Percentiles rank a stretch among this genome's conserved stretches.
Conservation (phyloP, 2,888 invertebrate genomes). For the Uropetala carovei region DNA sequence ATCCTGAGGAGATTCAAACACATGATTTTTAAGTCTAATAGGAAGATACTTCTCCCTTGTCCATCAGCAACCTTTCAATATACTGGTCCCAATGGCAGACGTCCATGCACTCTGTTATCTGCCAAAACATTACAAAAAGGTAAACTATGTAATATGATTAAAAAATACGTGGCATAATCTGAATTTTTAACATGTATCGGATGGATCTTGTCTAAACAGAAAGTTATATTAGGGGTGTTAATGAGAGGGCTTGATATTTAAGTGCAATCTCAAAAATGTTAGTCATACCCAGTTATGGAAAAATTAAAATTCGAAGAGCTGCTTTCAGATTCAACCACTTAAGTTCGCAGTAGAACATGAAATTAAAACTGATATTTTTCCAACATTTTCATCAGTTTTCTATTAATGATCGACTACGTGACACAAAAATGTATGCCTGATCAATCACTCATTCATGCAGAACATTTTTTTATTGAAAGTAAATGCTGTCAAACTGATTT, state of each 20-base stretch:
- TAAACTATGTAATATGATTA: not conserved
- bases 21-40: no score
- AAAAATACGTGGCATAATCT: slow-evolving; percentile 29
- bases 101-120: not conserved
- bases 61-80: slow-evolving; percentile 8
- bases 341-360: no score
- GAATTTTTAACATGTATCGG: not conserved
- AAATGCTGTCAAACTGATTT: no score
- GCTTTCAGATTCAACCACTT: no score
- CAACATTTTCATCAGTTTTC: no score
- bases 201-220: not conserved
- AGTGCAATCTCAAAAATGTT: not conserved
- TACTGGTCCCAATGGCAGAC: slow-evolving; percentile 18
- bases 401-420: no score
- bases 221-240: not conserved
- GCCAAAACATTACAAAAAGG: not conserved
- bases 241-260: not conserved
- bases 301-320: no score
- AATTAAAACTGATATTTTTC: no score
- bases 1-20: slow-evolving; percentile 12
- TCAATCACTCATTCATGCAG: no score
- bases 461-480: no score
- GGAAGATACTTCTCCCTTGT: not conserved
- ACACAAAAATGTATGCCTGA: no score
- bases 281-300: no score